Base-by-base conservation (phyloP, 92 coral and sea anemone species). In the Virgularia gustaviana region DNA sequence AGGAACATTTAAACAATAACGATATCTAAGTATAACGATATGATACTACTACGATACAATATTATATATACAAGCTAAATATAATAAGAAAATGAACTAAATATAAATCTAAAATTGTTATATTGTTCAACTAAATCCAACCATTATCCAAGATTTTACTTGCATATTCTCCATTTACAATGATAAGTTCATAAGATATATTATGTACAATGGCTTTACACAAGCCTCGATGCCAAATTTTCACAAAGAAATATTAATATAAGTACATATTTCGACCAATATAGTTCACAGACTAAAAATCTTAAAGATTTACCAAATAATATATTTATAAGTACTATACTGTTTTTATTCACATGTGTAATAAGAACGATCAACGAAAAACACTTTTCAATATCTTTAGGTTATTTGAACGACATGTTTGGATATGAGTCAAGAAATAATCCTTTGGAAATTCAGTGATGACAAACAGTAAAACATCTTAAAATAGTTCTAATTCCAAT, bases 151-250 rank as follows among this genome's bases (percentile, higher is more conserved):
- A 52, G 6, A 22, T 7, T 22, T 11, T 52, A 8, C 45, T 52
- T 12, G 30, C 1, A 22, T 22, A 22, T 22, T 52, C 29, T 52
- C 31, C 22, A 4, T 52, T 52, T 30, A 28, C 65, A 57, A 57
- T 57, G 29, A 57, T 57, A 15, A 19, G 37, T 57, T 28, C 66
- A 31, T 27, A 33, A 31, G 18, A 32, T 60, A 36, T 31, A 36
- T 63, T 63, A 51, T 51, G 57, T 63, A 63, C 70, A 63, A 36
- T 38, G 70, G 47, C 70, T 63, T 63, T 63, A 63, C 70, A 38
- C 36, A 63, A 63, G 70, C 52, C 70, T 63, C 9, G 22, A 2
- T 31, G 39, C 2, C 20, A 60, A 23, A 56, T 12, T 35, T 23
- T 56, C n/a, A 16, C 63, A 20, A 4, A 47, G 55, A 47, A 47